Evolutionary conservation across 2,113 vertebrate species (phyloP).

Genomic region (Microtus pennsylvanicus): DNA sequence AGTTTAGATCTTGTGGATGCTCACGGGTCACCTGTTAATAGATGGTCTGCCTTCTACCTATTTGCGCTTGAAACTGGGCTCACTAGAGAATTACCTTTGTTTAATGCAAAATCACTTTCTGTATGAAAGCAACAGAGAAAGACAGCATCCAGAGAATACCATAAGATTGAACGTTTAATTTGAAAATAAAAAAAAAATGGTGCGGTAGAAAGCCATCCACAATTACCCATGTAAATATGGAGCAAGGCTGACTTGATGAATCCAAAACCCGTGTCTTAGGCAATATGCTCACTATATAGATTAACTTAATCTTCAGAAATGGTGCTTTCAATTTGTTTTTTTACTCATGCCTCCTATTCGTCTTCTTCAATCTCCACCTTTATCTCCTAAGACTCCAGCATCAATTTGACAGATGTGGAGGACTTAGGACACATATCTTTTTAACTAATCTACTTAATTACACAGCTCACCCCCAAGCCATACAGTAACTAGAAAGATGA

Average conservation of each 20-base stretch:
- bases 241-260: background rate
- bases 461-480: conserved; percentile 44
- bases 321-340: conserved; percentile 1
- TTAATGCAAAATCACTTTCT: background rate
- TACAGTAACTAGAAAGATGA: conserved; percentile 64
- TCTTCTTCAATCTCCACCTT: conserved; percentile 14
- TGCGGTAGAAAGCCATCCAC: background rate
- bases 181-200: background rate
- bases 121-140: background rate
- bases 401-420: background rate
- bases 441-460: conserved; percentile 59
- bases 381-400: background rate
- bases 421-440: background rate
- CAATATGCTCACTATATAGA: background rate
- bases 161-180: conserved; percentile 21
- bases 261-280: background rate
- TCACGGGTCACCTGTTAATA: background rate
- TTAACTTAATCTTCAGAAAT: conserved; percentile 30
- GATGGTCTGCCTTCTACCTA: background rate
- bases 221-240: background rate
- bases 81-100: background rate
- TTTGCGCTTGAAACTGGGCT: background rate
- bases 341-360: background rate
- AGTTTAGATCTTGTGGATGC: background rate
- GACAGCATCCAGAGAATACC: background rate